These are phyloP conservation scores for Dasyornis broadbenti DNA, from an alignment of 2,113 vertebrate genomes.

Conservation along the genomic window DNA sequence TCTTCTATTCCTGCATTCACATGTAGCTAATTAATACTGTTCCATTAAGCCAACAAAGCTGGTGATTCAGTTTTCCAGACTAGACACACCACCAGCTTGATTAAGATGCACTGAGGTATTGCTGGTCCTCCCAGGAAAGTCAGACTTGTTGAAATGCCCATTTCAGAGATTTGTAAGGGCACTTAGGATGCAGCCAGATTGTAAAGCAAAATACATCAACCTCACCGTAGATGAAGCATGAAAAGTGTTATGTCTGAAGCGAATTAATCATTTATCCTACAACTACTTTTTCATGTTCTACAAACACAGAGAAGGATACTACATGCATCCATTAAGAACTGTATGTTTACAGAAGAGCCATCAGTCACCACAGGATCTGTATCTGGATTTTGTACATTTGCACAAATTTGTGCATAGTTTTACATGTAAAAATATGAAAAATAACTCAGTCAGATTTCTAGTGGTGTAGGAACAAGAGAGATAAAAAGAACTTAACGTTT, in stretches of 20 bases:
- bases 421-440: not conserved
- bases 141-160: not conserved
- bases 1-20: not conserved
- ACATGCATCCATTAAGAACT: constrained; percentile 26
- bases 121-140: not conserved
- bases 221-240: constrained; percentile 28
- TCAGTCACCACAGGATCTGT: not conserved
- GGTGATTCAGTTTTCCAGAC: not conserved
- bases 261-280: constrained; percentile 60
- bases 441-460: not conserved
- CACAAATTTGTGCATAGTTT: not conserved
- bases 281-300: constrained; percentile 37
- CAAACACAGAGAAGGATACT: constrained; percentile 30
- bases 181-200: constrained; percentile 11
- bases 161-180: constrained; percentile 2
- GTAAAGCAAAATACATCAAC: constrained; percentile 39
- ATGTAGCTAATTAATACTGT: not conserved
- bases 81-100: not conserved
- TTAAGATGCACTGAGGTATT: not conserved
- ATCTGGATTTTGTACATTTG: not conserved
- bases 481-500: not conserved
- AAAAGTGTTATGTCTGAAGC: constrained; percentile 40
- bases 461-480: not conserved
- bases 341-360: not conserved
- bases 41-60: not conserved